phyloP scores from a whole-genome alignment of 30 jellyfish, hydroid and myxozoan species.

The Chironex yamaguchii region DNA sequence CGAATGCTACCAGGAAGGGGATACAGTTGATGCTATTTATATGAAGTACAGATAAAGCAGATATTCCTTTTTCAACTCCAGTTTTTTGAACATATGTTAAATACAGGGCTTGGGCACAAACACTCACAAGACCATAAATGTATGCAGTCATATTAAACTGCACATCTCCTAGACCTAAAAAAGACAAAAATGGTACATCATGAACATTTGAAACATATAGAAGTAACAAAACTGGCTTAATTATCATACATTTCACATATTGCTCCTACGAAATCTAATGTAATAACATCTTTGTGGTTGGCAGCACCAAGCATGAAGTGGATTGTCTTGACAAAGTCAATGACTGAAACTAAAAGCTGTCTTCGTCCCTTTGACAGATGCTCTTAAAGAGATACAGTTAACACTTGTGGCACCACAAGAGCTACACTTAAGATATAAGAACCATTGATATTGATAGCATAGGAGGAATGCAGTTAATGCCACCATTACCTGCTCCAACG shows the following conservation, averaged over 20 bases:
- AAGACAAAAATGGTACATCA: neutral
- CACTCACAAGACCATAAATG: conserved; percentile 83
- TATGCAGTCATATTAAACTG: conserved; percentile 70
- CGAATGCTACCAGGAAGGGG: conserved; percentile 69
- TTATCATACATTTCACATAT: neutral
- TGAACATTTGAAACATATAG: neutral
- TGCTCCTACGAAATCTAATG: too few relatives aligned
- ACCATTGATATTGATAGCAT: too few relatives aligned
- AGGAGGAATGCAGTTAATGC: too few relatives aligned
- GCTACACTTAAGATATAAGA: too few relatives aligned
- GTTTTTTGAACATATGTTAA: conserved; percentile 95
- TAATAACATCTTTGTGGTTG: too few relatives aligned
- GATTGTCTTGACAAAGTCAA: too few relatives aligned
- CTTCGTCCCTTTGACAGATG: too few relatives aligned
- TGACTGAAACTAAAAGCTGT: too few relatives aligned
- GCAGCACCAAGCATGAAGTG: too few relatives aligned
- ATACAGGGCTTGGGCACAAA: conserved; percentile 84
- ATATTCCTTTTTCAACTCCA: conserved; percentile 83
- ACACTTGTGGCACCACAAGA: too few relatives aligned
- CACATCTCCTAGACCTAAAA: conserved; percentile 92
- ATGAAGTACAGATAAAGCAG: conserved; percentile 89
- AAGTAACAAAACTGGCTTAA: neutral
- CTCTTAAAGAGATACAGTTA: too few relatives aligned
- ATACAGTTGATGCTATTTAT: conserved; percentile 95
- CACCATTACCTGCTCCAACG: too few relatives aligned